phyloP scores from a whole-genome alignment of 2,797 vertebrate genomes.

The Bucorvus abyssinicus region DNA sequence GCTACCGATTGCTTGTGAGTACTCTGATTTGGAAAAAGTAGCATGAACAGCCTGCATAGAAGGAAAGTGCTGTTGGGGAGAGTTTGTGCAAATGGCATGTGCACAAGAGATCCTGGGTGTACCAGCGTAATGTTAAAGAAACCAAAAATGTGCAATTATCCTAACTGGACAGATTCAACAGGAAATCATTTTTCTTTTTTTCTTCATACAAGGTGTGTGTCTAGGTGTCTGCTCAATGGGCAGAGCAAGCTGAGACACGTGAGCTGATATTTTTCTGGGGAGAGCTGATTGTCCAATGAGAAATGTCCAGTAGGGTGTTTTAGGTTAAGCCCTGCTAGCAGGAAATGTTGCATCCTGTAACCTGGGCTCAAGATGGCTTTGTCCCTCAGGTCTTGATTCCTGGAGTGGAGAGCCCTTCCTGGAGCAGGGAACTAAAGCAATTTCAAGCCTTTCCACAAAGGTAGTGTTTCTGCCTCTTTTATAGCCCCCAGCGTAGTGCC shows the following conservation, averaged over 20 bases:
- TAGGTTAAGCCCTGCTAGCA: background rate
- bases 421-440: background rate
- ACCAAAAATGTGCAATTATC: background rate
- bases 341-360: background rate
- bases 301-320: rapidly evolving
- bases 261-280: background rate
- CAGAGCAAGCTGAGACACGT: background rate
- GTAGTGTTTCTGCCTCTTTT: background rate
- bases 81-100: background rate
- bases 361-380: background rate
- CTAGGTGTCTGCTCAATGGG: background rate
- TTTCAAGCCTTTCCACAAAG: background rate
- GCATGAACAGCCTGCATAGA: background rate
- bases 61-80: background rate
- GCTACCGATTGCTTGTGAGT: background rate
- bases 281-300: background rate
- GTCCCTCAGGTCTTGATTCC: background rate
- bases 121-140: background rate
- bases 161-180: background rate
- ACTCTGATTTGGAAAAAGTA: background rate
- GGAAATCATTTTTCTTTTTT: background rate
- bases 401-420: background rate
- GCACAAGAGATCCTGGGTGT: background rate
- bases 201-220: background rate
- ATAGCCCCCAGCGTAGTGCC: background rate